phyloP scores from a whole-genome alignment of 2,113 vertebrate species.

The Sigmodon hispidus region DNA sequence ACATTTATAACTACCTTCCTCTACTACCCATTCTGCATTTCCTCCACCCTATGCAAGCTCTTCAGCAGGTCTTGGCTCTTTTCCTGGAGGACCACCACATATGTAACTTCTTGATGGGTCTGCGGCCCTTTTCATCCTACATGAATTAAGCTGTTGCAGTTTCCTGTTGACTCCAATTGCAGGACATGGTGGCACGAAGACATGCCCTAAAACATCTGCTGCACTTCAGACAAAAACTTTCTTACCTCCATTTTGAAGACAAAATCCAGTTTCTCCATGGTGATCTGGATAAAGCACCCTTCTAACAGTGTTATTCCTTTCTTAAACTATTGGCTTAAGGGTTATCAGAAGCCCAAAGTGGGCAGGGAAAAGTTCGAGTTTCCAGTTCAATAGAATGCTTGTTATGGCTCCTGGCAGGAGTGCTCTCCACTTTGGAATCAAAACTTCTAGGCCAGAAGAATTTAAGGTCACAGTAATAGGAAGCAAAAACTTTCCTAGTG shows the following conservation, averaged over 20 bases:
- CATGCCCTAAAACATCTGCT: background rate
- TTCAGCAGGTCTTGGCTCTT: background rate
- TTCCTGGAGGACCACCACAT: too few species aligned
- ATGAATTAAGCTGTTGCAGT: background rate
- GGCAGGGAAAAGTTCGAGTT: background rate
- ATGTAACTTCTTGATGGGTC: background rate
- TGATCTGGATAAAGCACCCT: background rate
- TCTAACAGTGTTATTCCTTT: background rate
- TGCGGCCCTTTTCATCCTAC: background rate
- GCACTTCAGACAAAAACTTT: background rate
- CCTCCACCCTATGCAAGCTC: background rate
- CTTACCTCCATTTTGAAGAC: background rate
- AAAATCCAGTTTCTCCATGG: background rate
- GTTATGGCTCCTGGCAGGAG: background rate
- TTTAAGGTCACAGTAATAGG: background rate
- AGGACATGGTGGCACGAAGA: background rate
- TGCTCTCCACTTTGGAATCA: background rate
- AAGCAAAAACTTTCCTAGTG: background rate
- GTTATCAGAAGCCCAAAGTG: background rate
- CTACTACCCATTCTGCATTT: background rate
- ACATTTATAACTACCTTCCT: background rate
- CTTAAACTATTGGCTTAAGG: background rate
- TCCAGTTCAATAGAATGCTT: background rate
- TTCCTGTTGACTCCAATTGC: background rate
- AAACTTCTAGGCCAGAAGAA: background rate